phyloP scores from a whole-genome alignment of 1,140 invertebrate genomes.

The Heliconius nattereri region DNA sequence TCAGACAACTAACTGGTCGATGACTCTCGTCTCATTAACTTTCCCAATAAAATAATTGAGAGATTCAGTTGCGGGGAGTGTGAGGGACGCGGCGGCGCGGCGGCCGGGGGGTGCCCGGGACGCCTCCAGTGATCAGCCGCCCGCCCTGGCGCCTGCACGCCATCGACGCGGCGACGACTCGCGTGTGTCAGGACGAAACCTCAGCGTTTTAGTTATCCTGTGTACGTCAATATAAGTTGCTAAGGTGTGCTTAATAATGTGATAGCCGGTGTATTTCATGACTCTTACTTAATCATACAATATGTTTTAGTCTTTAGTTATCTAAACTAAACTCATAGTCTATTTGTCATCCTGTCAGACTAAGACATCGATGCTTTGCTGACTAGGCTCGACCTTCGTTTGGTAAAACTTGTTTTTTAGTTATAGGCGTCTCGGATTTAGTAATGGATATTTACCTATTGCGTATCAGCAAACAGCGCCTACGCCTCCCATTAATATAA shows the following conservation, averaged over 20 bases:
- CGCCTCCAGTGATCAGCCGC: conserved; percentile 68
- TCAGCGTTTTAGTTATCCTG: conserved; percentile 35
- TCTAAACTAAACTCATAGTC: conserved; percentile 36
- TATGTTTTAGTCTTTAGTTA: conserved; percentile 23
- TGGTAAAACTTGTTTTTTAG: conserved; percentile 23
- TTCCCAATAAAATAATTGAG: conserved; percentile 79
- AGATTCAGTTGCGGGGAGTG: conserved; percentile 66
- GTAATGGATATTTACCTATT: conserved; percentile 41
- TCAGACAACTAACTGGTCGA: conserved; percentile 56
- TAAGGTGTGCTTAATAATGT: not conserved
- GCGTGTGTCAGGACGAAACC: conserved; percentile 55
- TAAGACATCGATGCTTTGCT: conserved; percentile 37
- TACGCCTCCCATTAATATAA: conserved; percentile 15
- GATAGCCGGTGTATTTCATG: conserved; percentile 19
- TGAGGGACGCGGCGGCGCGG: conserved; percentile 42
- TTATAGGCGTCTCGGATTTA: conserved; percentile 30
- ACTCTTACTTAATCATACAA: conserved; percentile 36
- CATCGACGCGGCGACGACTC: conserved; percentile 41
- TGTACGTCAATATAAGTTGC: conserved; percentile 8
- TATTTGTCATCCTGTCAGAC: conserved; percentile 52
- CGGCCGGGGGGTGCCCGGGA: conserved; percentile 54
- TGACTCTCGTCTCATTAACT: conserved; percentile 76
- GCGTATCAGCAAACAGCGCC: not conserved
- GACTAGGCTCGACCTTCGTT: conserved; percentile 27
- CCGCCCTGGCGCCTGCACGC: conserved; percentile 64